Percentiles rank a stretch among this genome's conserved stretches.
These are phyloP conservation scores for Oncorhynchus clarkii DNA, from an alignment of 2,113 vertebrate species.

Conservation along the genomic window DNA sequence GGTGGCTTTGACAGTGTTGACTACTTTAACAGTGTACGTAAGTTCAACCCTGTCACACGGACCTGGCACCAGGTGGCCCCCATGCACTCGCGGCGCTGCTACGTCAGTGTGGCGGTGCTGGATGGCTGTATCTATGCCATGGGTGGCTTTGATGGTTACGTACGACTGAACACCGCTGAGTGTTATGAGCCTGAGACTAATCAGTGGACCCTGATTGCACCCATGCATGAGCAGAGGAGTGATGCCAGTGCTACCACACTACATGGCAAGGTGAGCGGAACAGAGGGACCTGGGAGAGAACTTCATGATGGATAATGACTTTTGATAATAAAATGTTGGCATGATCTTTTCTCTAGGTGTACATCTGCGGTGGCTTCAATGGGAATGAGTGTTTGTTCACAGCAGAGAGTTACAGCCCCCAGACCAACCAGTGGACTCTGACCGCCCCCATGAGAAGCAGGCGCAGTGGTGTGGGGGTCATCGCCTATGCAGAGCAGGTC, in stretches of 20 bases:
- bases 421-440: conserved; percentile 74
- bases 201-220: conserved; percentile 78
- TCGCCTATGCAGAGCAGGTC: conserved; percentile 71
- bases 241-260: conserved; percentile 78
- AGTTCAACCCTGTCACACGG: conserved; percentile 72
- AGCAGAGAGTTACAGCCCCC: conserved; percentile 74
- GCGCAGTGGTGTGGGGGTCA: conserved; percentile 78
- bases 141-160: conserved; percentile 79
- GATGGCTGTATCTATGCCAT: conserved; percentile 78
- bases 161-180: conserved; percentile 77
- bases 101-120: conserved; percentile 76
- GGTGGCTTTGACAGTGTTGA: conserved; percentile 77
- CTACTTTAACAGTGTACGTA: conserved; percentile 77
- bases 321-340: neutral
- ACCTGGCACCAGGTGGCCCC: conserved; percentile 79
- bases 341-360: conserved; percentile 72
- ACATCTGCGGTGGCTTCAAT: conserved; percentile 87
- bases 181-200: conserved; percentile 76
- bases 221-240: conserved; percentile 79
- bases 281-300: neutral
- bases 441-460: conserved; percentile 79
- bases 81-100: conserved; percentile 80
- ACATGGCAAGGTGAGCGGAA: conserved; percentile 70
- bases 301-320: neutral
- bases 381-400: conserved; percentile 76